Evolutionary conservation across 2,797 vertebrate genomes (phyloP).

Genomic region (Phalanger gymnotis): DNA sequence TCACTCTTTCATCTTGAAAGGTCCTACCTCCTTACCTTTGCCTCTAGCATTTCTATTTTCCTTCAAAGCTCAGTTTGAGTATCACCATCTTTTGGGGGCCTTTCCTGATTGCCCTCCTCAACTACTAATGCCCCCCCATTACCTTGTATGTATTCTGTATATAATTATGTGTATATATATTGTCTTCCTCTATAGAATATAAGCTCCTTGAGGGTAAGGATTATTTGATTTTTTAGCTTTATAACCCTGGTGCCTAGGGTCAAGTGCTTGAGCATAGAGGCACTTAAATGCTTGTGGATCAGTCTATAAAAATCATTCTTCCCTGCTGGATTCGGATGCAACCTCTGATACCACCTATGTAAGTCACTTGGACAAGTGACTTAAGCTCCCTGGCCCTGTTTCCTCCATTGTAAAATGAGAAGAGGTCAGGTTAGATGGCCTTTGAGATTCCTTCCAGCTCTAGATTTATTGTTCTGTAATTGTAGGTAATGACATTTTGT

Average conservation of each 20-base stretch:
- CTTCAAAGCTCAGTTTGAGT: background rate
- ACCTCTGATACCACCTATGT: background rate
- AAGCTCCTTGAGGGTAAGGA: background rate
- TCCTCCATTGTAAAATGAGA: background rate
- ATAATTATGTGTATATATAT: background rate
- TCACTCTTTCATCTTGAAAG: background rate
- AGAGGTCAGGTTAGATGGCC: background rate
- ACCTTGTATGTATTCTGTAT: background rate
- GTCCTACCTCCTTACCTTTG: background rate
- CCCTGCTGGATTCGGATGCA: background rate
- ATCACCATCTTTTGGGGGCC: background rate
- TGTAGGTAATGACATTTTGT: constrained; percentile 41
- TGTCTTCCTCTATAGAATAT: background rate
- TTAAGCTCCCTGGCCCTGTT: background rate
- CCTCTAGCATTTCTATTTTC: background rate
- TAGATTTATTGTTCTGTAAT: background rate
- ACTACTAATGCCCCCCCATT: background rate
- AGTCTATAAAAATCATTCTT: background rate
- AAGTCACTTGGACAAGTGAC: background rate
- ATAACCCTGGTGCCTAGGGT: background rate
- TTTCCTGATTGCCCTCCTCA: background rate
- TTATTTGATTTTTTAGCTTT: background rate
- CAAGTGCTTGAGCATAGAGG: background rate
- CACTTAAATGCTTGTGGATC: background rate
- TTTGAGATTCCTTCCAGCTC: background rate